A percentile compares a stretch with the other conserved stretches of the same genome.
Conservation (phyloP, 2,113 vertebrate genomes). For the Oncorhynchus clarkii region DNA sequence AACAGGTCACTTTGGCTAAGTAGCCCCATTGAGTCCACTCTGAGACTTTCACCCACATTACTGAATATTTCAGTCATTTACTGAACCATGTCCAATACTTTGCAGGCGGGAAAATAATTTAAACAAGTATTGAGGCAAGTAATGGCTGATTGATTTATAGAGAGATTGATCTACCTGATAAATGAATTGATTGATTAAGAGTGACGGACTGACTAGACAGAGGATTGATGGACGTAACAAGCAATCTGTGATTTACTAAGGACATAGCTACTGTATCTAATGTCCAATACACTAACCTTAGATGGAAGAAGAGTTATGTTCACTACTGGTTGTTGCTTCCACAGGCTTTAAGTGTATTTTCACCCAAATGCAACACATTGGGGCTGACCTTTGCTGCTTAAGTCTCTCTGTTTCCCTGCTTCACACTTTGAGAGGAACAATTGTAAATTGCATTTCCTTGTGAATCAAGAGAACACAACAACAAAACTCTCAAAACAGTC, state of each 20-base stretch:
- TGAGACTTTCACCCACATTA: background rate
- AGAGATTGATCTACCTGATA: slow-evolving; percentile 26
- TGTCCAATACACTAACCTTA: slow-evolving; percentile 29
- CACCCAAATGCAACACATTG: background rate
- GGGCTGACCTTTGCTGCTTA: background rate
- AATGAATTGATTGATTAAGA: slow-evolving; percentile 33
- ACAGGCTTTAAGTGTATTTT: no score
- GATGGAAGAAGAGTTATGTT: slow-evolving; percentile 12
- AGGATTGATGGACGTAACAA: slow-evolving; percentile 49
- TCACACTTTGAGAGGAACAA: slow-evolving; percentile 23
- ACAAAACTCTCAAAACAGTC: background rate
- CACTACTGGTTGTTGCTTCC: no score
- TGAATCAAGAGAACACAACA: background rate
- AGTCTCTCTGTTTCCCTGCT: slow-evolving; percentile 1
- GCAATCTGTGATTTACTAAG: slow-evolving; percentile 4
- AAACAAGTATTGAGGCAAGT: slow-evolving; percentile 9
- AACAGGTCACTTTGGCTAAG: background rate
- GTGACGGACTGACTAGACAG: slow-evolving; percentile 45
- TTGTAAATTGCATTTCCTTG: slow-evolving; percentile 16
- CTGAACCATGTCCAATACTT: background rate
- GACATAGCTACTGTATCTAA: slow-evolving; percentile 45
- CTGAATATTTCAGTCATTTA: background rate
- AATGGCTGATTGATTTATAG: slow-evolving; percentile 29
- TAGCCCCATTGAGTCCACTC: background rate
- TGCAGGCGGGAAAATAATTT: background rate